Evolutionary conservation across 2,113 vertebrate genomes (phyloP).

Genomic region (Rhinopomastus cyanomelas): DNA sequence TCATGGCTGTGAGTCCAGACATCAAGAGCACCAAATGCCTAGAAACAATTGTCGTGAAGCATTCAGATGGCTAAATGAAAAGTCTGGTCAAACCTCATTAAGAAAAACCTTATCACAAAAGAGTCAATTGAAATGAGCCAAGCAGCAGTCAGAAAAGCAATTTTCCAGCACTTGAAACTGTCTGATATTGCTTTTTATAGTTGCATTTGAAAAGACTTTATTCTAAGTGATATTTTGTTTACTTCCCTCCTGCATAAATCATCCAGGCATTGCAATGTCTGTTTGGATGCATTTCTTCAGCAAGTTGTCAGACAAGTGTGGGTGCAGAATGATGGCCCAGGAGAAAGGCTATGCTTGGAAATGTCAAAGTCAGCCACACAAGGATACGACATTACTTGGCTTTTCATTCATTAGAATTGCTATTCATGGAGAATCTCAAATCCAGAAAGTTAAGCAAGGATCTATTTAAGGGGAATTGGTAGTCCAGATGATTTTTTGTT

Average conservation of each 20-base stretch:
- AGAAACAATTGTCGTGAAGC: not conserved
- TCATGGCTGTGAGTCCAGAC: not conserved
- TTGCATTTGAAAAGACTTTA: conserved; percentile 1
- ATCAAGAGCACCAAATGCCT: not conserved
- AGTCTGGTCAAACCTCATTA: not conserved
- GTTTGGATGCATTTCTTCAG: conserved; percentile 59
- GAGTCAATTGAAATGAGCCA: not conserved
- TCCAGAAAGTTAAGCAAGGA: not conserved
- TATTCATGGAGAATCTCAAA: not conserved
- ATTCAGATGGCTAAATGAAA: conserved; percentile 16
- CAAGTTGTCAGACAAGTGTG: conserved; percentile 67
- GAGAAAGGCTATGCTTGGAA: conserved; percentile 44
- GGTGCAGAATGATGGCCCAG: conserved; percentile 54
- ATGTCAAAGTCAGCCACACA: conserved; percentile 38
- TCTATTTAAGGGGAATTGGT: not conserved
- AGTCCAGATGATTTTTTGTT: not conserved
- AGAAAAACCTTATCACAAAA: conserved; percentile 1
- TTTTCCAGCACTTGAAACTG: conserved; percentile 20
- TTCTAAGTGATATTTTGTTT: conserved; percentile 55
- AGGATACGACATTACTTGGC: not conserved
- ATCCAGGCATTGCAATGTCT: conserved; percentile 46
- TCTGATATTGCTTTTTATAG: conserved; percentile 28
- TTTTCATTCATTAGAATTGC: not conserved
- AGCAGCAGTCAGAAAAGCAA: not conserved
- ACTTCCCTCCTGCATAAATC: conserved; percentile 48